phyloP scores from a whole-genome alignment of 2,113 vertebrate genomes.

The Loxodonta africana region DNA sequence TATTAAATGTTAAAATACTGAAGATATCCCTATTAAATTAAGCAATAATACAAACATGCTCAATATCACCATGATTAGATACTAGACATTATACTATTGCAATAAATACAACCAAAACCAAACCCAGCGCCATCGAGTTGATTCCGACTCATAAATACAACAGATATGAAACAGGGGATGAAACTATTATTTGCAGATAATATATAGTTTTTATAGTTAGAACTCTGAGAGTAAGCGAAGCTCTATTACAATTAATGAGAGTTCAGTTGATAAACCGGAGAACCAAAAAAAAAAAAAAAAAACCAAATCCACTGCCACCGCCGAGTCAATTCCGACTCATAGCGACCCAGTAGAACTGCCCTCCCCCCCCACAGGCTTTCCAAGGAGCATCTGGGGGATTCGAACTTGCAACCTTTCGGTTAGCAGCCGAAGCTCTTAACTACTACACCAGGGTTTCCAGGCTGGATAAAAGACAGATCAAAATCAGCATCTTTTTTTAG shows the following conservation, averaged over 20 bases:
- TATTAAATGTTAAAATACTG: constrained; percentile 26
- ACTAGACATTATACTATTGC: neutral
- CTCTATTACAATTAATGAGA: constrained; percentile 4
- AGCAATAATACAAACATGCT: neutral
- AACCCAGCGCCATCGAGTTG: no score
- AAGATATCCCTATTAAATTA: constrained; percentile 12
- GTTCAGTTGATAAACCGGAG: neutral
- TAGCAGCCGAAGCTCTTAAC: no score
- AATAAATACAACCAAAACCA: neutral
- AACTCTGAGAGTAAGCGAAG: constrained; percentile 12
- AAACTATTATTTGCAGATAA: constrained; percentile 24
- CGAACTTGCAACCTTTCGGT: no score
- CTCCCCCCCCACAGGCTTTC: no score
- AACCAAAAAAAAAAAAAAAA: no score
- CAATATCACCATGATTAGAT: neutral
- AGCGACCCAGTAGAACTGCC: no score
- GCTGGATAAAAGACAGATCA: neutral
- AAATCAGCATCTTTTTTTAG: constrained; percentile 30
- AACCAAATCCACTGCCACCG: no score
- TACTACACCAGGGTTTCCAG: no score
- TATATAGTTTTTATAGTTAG: neutral
- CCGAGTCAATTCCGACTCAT: no score
- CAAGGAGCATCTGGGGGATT: no score
- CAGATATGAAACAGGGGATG: neutral
- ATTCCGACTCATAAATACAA: neutral